Conservation (phyloP, 2,113 vertebrate genomes). For the Morone saxatilis region DNA sequence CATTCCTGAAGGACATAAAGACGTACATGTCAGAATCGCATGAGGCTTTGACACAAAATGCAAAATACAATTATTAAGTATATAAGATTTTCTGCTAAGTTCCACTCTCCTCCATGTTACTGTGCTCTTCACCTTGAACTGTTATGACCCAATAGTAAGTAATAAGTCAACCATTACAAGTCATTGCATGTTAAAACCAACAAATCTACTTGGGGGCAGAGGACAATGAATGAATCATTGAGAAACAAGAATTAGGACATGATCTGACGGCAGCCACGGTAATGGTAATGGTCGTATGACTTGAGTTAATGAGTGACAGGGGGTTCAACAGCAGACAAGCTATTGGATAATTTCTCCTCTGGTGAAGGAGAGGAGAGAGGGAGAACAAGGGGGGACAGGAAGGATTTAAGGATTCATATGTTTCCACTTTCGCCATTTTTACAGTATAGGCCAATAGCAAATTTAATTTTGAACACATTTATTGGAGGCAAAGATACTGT, state of each 20-base stretch:
- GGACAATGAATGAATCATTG: constrained; percentile 10
- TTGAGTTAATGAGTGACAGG: constrained; percentile 66
- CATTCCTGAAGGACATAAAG: background rate
- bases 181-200: background rate
- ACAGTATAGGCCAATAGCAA: background rate
- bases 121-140: constrained; percentile 3
- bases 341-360: constrained; percentile 19
- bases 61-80: background rate
- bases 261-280: constrained; percentile 15
- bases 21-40: background rate
- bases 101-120: background rate
- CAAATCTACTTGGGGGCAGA: background rate
- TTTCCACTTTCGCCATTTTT: background rate
- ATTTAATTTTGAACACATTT: background rate
- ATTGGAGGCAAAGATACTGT: background rate
- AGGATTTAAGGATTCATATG: background rate
- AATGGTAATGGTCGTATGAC: constrained; percentile 21
- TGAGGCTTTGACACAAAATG: background rate
- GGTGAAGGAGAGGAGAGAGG: background rate
- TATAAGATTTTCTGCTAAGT: background rate
- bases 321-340: background rate
- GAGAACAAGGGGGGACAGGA: background rate
- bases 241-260: constrained; percentile 18
- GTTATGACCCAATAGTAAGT: constrained; percentile 2
- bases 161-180: constrained; percentile 60